Evolutionary conservation across 2,113 vertebrate species (phyloP), one percentile per base, ranked within the genome.

Genomic region (Paedocypris sp.): DNA sequence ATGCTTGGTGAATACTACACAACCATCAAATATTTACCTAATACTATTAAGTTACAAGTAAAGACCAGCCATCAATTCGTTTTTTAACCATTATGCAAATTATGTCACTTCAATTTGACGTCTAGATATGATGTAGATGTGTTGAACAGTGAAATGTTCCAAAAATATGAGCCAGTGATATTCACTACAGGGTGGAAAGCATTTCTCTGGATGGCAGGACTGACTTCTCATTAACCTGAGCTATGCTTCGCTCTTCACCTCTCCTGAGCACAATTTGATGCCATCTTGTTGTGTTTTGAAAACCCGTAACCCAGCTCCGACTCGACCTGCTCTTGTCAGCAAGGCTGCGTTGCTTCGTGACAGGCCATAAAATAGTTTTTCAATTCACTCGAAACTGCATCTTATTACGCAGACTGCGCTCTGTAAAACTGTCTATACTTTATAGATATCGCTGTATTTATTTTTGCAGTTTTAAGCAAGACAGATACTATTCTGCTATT

Each of bases 151-250:
- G 16, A 2, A 25, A 15, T 42, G 29, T n/a, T n/a, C n/a, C n/a
- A n/a, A n/a, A n/a, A n/a, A n/a, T n/a, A n/a, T n/a, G n/a, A n/a
- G n/a, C n/a, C n/a, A n/a, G n/a, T n/a, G n/a, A n/a, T 31, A 23
- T 29, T 15, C n/a, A 3, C 12, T 47, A 19, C 28, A 13, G 5
- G 4, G 66, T 50, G 60, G 73, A 60, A 71, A 64, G 57, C 50
- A 20, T 6, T 20, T 16, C 28, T 29, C 13, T 42, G 7, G n/a
- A 3, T 61, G 60, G 51, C 70, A 59, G 5, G 61, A 63, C 72
- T 67, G 69, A 64, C 58, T 73, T 68, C 70, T 81, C 74, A 77
- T 82, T 80, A 81, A 79, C 76, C 75, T n/a, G 54, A 77, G 64
- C 74, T 80, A 69, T 77, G 47, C 10, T 19, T 28, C 11, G 45